These are phyloP conservation scores for Ridgeia piscesae DNA, from an alignment of 1,140 invertebrate genomes.

Conservation along the genomic window DNA sequence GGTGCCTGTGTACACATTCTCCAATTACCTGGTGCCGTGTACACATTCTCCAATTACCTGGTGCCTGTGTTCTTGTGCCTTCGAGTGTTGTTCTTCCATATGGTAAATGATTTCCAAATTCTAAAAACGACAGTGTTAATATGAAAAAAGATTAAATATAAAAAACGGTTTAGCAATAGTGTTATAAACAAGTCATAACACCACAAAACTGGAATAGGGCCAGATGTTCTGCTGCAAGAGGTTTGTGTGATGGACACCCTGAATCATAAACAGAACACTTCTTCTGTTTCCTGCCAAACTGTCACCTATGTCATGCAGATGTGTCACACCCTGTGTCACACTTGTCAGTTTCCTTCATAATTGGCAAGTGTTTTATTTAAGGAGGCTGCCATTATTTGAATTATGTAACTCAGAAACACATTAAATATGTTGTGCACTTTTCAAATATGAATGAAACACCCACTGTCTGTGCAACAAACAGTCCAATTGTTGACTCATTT, in stretches of 20 bases:
- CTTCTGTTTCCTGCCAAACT: neutral
- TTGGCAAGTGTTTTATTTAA: too few species aligned
- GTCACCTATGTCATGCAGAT: too few species aligned
- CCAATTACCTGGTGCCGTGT: conserved; percentile 40
- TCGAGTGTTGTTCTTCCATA: conserved; percentile 46
- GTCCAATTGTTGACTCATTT: too few species aligned
- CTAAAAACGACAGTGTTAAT: conserved; percentile 29
- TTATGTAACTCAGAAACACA: too few species aligned
- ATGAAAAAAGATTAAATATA: neutral
- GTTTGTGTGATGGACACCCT: neutral
- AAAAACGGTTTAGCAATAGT: neutral
- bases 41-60: conserved; percentile 37
- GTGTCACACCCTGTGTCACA: too few species aligned
- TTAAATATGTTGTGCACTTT: too few species aligned
- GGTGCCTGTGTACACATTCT: conserved; percentile 34
- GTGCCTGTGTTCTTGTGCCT: conserved; percentile 45
- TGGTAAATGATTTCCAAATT: conserved; percentile 50
- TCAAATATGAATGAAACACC: too few species aligned
- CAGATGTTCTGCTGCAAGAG: neutral
- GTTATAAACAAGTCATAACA: neutral
- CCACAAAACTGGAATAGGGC: neutral
- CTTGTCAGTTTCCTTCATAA: too few species aligned
- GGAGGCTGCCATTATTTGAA: too few species aligned
- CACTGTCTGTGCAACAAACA: too few species aligned
- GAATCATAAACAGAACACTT: neutral